A percentile compares a stretch with the other conserved stretches of the same genome.
These are phyloP conservation scores for Pyrgus malvae DNA, from an alignment of 2,888 invertebrate genomes.

Conservation along the genomic window DNA sequence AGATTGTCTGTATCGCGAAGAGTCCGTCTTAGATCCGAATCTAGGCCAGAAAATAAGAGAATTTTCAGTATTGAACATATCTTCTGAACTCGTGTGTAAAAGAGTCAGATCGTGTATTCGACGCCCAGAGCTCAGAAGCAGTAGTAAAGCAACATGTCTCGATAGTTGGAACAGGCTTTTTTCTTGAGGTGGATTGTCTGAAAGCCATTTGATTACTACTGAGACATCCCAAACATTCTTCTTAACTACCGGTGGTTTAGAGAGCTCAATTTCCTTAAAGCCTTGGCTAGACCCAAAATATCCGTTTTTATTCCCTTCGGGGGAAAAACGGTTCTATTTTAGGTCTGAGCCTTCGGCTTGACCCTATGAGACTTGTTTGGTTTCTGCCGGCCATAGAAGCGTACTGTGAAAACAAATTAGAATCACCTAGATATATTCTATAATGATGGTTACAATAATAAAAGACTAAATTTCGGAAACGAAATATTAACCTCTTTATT, in stretches of 20 bases:
- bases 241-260: not conserved
- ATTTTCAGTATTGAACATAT: too few relatives aligned
- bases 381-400: too few relatives aligned
- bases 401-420: too few relatives aligned
- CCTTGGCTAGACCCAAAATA: conserved; percentile 27
- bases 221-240: conserved; percentile 22
- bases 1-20: not conserved
- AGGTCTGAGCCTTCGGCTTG: too few relatives aligned
- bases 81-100: not conserved
- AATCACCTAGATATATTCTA: too few relatives aligned
- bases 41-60: too few relatives aligned
- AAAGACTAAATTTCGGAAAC: too few relatives aligned
- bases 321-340: too few relatives aligned
- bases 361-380: too few relatives aligned
- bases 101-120: conserved; percentile 28
- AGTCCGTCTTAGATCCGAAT: conserved; percentile 1
- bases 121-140: conserved; percentile 22
- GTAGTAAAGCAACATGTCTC: conserved; percentile 20
- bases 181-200: not conserved
- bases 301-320: too few relatives aligned
- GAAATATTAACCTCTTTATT: too few relatives aligned
- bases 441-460: too few relatives aligned
- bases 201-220: conserved; percentile 19
- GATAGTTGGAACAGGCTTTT: conserved; percentile 26
- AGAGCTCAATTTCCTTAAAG: conserved; percentile 4